Evolutionary conservation across 2,113 vertebrate species (phyloP).

Genomic region (Gopherus flavomarginatus): DNA sequence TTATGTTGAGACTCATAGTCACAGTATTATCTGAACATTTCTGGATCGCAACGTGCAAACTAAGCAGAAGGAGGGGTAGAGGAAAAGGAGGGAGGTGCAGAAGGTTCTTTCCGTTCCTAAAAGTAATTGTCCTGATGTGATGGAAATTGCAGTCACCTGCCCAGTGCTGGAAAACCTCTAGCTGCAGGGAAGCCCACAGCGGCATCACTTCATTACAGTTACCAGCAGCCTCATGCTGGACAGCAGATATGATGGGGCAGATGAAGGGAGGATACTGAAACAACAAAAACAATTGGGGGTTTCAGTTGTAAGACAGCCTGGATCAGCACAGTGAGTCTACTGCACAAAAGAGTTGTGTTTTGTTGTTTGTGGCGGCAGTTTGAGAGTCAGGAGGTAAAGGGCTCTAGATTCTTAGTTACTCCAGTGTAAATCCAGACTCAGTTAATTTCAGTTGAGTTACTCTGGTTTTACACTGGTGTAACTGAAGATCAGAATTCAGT

Average conservation of each 20-base stretch:
- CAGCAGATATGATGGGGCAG: conserved; percentile 55
- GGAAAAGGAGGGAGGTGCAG: conserved; percentile 57
- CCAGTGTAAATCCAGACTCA: background rate
- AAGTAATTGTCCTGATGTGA: conserved; percentile 68
- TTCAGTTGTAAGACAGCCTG: background rate
- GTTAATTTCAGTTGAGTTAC: background rate
- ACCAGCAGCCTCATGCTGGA: conserved; percentile 46
- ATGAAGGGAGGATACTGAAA: conserved; percentile 47
- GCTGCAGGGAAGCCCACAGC: conserved; percentile 46
- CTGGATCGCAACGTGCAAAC: conserved; percentile 53
- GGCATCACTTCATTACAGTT: conserved; percentile 53
- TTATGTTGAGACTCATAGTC: conserved; percentile 63
- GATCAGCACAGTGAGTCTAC: background rate
- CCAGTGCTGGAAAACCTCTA: conserved; percentile 57
- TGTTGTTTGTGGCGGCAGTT: background rate
- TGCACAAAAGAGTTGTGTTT: background rate
- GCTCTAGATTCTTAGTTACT: background rate
- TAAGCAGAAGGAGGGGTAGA: conserved; percentile 63
- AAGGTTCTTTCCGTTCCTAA: conserved; percentile 73
- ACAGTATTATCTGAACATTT: conserved; percentile 48
- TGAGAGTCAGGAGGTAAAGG: fast-evolving
- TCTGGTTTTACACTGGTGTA: background rate
- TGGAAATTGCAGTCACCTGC: conserved; percentile 74
- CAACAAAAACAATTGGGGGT: background rate
- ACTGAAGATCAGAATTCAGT: conserved; percentile 9